Conservation (phyloP, 2,888 invertebrate genomes). For the Laothoe populi region DNA sequence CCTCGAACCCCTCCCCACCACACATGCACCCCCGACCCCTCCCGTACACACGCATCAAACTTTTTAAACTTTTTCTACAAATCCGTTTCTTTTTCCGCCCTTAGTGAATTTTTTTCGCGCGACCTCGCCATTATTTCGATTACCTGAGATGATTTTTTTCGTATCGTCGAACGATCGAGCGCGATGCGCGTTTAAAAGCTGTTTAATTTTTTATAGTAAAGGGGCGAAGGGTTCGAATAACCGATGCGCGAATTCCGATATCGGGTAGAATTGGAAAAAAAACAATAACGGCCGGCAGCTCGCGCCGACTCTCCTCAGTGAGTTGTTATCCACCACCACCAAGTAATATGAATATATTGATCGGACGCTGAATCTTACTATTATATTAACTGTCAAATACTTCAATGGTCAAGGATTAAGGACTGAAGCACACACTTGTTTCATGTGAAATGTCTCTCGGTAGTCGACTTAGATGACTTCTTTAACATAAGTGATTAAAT, state of each 20-base stretch:
- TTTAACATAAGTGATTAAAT: too few relatives aligned
- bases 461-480: too few relatives aligned
- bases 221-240: constrained; percentile 74
- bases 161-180: constrained; percentile 65
- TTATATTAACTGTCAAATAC: too few relatives aligned
- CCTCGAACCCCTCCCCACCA: constrained; percentile 31
- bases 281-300: constrained; percentile 45
- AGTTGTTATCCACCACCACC: neutral
- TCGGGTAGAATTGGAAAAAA: constrained; percentile 70
- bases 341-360: neutral
- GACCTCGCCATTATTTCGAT: constrained; percentile 80
- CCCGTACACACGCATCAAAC: constrained; percentile 64
- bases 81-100: constrained; percentile 83
- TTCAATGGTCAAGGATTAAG: too few relatives aligned
- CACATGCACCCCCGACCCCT: constrained; percentile 39
- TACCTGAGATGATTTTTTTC: constrained; percentile 82
- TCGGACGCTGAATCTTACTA: too few relatives aligned
- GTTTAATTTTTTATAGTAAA: constrained; percentile 80
- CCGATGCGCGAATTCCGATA: constrained; percentile 82
- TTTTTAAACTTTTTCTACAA: constrained; percentile 75
- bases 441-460: too few relatives aligned
- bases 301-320: constrained; percentile 37
- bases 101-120: constrained; percentile 83
- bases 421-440: too few relatives aligned
- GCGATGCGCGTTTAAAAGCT: constrained; percentile 82